Evolutionary conservation across 2,113 vertebrate species (phyloP), one percentile per base, ranked within the genome.

Genomic region (Dasyornis broadbenti): DNA sequence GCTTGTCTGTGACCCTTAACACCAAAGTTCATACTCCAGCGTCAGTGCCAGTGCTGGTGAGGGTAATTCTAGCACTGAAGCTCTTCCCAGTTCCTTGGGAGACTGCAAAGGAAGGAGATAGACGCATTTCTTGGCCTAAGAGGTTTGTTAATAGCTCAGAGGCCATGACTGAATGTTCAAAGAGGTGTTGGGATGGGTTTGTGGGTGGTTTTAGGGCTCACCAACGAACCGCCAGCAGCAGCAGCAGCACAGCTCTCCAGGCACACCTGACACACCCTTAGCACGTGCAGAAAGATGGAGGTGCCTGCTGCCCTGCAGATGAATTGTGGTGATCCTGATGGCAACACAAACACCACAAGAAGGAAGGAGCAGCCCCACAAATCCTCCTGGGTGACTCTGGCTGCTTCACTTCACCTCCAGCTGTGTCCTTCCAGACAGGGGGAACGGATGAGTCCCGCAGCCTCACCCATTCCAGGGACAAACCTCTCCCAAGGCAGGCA

Each of bases 151-250:
- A 88, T 37, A 78, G 82, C 72, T 81, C 92, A 64, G 80, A 75
- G 52, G 47, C 44, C 80, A 23, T 81, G 75, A 81, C 65, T 90
- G 79, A 89, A 90, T 94, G 96, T 89, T 94, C 91, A 80, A 39
- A 92, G 75, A 75, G 59, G 15, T 22, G 20, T 40, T 35, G 60
- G 82, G 76, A 70, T 83, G 47, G 64, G 90, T 92, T 53, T 89
- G 42, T 82, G 71, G n/a, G 82, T 3, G 1, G 20, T 33, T 85
- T 57, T 79, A 49, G 56, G 50, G 76, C 69, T 95, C 80, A 49
- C 56, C 59, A 81, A 75, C 92, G 90, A 92, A 96, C 60, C 49
- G 73, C 4, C 40, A 40, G 24, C 35, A 59, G 21, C 63, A 31
- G 4, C 40, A 40, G 24, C 35, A 59, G 21, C 63, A 31, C 49